Conservation (phyloP, 1,140 invertebrate species). For the Heliconius nattereri region DNA sequence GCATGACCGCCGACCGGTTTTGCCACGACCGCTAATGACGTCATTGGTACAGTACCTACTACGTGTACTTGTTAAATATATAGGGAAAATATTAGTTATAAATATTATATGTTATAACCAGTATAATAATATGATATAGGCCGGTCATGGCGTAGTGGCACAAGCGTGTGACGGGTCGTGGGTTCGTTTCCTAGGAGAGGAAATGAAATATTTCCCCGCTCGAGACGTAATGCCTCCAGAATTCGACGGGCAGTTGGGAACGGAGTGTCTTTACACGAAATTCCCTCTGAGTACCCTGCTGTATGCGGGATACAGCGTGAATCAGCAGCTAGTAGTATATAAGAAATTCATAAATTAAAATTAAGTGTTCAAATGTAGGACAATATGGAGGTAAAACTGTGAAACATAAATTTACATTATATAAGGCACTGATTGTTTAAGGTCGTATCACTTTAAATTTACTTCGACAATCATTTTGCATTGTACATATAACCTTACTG, state of each 20-base stretch:
- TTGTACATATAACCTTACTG: not conserved
- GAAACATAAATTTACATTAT: slow-evolving; percentile 22
- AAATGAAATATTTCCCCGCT: no score
- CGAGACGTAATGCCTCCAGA: no score
- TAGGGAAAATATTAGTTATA: not conserved
- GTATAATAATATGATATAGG: no score
- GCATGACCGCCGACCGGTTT: slow-evolving; percentile 69
- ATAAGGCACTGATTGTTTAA: slow-evolving; percentile 31
- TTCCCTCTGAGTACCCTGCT: no score
- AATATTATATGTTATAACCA: not conserved
- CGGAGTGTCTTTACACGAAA: no score
- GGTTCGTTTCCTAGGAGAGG: no score
- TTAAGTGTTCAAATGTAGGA: not conserved
- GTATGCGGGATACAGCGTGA: no score
- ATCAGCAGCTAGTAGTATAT: not conserved
- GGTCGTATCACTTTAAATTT: slow-evolving; percentile 29
- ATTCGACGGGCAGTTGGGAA: no score
- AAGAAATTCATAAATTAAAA: not conserved
- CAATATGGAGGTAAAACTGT: slow-evolving; percentile 11
- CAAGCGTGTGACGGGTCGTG: no score
- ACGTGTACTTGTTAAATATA: slow-evolving; percentile 5
- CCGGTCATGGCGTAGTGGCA: no score
- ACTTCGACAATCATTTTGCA: not conserved
- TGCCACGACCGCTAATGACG: slow-evolving; percentile 57
- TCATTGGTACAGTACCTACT: slow-evolving; percentile 43